Conservation (phyloP, 2,888 invertebrate genomes). For the Bembecia ichneumoniformis region DNA sequence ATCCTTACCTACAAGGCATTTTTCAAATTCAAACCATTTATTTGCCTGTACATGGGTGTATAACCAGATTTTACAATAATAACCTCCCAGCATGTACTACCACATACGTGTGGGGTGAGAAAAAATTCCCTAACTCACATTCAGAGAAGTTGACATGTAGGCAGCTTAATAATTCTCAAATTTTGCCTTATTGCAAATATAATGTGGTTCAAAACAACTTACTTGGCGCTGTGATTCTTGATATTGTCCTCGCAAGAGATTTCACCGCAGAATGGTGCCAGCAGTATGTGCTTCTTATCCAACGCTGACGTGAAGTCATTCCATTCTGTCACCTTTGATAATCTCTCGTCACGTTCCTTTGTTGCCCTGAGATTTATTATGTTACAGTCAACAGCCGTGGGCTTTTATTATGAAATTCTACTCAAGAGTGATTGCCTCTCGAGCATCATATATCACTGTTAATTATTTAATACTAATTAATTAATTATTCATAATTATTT, state of each 20-base stretch:
- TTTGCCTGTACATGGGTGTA: no score
- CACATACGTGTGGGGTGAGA: no score
- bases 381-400: slow-evolving; percentile 5
- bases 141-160: no score
- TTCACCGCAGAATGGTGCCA: slow-evolving; percentile 96
- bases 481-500: no score
- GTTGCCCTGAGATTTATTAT: slow-evolving; percentile 75
- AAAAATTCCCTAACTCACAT: no score
- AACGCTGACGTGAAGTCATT: slow-evolving; percentile 82
- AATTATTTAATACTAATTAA: no score
- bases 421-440: neutral
- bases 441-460: neutral
- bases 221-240: slow-evolving; percentile 95
- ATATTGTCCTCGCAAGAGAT: slow-evolving; percentile 93
- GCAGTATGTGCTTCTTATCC: slow-evolving; percentile 91
- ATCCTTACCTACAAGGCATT: no score
- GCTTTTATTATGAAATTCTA: neutral
- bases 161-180: no score
- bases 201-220: slow-evolving; percentile 12
- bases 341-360: slow-evolving; percentile 81
- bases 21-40: no score
- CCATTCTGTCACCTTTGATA: slow-evolving; percentile 83
- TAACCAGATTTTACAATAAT: no score
- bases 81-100: no score
- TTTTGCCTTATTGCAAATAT: no score